phyloP scores from a whole-genome alignment of 2,113 vertebrate species.

The Gobiocypris rarus region DNA sequence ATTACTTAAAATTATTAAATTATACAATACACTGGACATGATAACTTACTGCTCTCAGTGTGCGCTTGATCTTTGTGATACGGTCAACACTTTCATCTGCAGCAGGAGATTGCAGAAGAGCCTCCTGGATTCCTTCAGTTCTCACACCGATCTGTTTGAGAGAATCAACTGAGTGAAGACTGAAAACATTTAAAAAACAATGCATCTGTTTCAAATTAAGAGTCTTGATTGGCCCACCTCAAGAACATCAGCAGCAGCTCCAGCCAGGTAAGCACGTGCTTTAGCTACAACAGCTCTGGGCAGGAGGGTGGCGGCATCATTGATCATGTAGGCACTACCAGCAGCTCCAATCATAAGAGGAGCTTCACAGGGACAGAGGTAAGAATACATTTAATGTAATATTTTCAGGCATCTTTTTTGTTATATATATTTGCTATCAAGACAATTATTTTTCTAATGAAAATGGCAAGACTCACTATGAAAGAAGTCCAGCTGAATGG shows the following conservation, averaged over 20 bases:
- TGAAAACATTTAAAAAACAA: not conserved
- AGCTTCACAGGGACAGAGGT: conserved; percentile 62
- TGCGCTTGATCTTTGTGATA: conserved; percentile 78
- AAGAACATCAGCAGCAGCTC: conserved; percentile 78
- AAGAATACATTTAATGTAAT: not conserved
- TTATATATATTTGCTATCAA: no score
- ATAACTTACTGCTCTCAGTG: conserved; percentile 76
- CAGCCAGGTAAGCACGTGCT: conserved; percentile 74
- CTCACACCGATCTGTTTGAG: conserved; percentile 75
- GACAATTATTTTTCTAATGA: no score
- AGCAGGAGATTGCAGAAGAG: conserved; percentile 69
- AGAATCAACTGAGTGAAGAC: not conserved
- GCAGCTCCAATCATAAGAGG: conserved; percentile 79
- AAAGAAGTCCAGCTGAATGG: conserved; percentile 66
- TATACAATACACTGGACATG: not conserved
- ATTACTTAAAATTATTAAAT: not conserved
- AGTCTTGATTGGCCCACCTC: conserved; percentile 70
- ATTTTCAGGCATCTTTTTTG: no score
- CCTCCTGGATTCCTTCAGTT: conserved; percentile 81
- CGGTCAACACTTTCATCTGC: conserved; percentile 67
- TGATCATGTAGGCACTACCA: conserved; percentile 78
- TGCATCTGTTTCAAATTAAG: not conserved
- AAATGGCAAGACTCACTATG: not conserved
- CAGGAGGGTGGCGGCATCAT: conserved; percentile 72
- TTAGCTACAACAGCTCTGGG: conserved; percentile 73